Conservation (phyloP, 2,888 invertebrate genomes). For the Ryuthela nishihirai region DNA sequence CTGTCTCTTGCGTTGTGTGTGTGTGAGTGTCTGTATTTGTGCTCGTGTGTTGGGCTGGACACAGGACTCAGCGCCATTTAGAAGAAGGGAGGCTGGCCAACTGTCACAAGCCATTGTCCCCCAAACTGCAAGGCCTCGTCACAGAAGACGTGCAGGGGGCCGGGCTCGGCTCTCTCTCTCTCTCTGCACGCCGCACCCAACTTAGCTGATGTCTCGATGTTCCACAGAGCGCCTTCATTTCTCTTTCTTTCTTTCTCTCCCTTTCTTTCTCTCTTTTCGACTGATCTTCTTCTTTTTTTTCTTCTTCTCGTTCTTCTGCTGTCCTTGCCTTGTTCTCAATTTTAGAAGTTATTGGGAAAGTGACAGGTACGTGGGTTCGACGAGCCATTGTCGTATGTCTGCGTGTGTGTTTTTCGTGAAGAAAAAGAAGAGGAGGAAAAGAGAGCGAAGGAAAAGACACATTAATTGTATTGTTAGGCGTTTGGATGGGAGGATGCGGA, state of each 20-base stretch:
- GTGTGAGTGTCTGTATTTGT: conserved; percentile 15
- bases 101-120: conserved; percentile 30
- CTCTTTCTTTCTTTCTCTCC: conserved; percentile 5
- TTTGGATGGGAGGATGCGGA: conserved; percentile 33
- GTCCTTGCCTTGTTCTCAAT: conserved; percentile 34
- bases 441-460: conserved; percentile 37
- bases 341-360: conserved; percentile 40
- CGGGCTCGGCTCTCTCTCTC: neutral
- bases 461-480: conserved; percentile 39
- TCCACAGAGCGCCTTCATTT: neutral
- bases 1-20: no score
- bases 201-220: neutral
- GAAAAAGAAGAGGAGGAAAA: no score
- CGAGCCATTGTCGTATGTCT: no score
- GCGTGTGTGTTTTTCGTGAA: no score
- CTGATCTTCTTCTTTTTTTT: conserved; percentile 23
- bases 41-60: conserved; percentile 26
- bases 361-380: conserved; percentile 31
- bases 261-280: conserved; percentile 21
- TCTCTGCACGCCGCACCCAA: neutral
- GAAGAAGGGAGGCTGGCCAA: conserved; percentile 21
- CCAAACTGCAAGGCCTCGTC: conserved; percentile 15
- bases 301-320: conserved; percentile 21
- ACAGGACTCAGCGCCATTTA: conserved; percentile 29
- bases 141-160: conserved; percentile 2